These are phyloP conservation scores for Sus cebifrons DNA, from an alignment of 2,797 vertebrate genomes.

Conservation along the genomic window DNA sequence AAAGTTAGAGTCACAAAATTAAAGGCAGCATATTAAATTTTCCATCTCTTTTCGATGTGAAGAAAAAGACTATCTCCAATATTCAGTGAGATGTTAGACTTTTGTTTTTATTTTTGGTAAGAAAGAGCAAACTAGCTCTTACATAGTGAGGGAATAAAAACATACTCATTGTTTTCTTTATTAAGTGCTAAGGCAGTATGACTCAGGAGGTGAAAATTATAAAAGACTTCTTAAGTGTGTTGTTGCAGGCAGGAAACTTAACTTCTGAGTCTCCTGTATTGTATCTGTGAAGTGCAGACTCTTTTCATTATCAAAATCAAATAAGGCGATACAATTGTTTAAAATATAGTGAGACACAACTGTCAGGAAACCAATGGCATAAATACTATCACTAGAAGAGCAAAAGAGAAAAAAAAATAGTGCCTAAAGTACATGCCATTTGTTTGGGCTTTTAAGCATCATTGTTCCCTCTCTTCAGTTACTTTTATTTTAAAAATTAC, in stretches of 20 bases:
- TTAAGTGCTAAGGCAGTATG: neutral
- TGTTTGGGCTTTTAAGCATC: neutral
- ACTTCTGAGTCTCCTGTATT: neutral
- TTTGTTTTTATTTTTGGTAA: constrained; percentile 46
- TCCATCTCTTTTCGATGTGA: constrained; percentile 45
- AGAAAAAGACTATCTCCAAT: neutral
- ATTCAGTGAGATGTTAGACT: neutral
- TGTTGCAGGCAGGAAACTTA: constrained; percentile 11
- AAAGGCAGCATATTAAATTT: neutral
- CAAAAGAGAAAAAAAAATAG: neutral
- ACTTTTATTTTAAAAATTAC: constrained; percentile 48
- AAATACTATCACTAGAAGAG: neutral
- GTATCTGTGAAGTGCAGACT: constrained; percentile 14
- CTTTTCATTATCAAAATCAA: constrained; percentile 35
- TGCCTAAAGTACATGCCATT: neutral
- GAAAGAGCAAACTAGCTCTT: neutral
- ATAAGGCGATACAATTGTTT: neutral
- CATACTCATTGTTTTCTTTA: neutral
- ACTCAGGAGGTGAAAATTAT: constrained; percentile 1
- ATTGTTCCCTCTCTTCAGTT: neutral
- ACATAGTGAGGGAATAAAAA: neutral
- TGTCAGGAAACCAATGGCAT: neutral
- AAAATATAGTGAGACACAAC: neutral
- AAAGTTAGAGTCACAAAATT: constrained; percentile 25
- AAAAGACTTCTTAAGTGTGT: constrained; percentile 4